Conservation (phyloP, 2,888 invertebrate species). For the Strigamia transsilvanica region DNA sequence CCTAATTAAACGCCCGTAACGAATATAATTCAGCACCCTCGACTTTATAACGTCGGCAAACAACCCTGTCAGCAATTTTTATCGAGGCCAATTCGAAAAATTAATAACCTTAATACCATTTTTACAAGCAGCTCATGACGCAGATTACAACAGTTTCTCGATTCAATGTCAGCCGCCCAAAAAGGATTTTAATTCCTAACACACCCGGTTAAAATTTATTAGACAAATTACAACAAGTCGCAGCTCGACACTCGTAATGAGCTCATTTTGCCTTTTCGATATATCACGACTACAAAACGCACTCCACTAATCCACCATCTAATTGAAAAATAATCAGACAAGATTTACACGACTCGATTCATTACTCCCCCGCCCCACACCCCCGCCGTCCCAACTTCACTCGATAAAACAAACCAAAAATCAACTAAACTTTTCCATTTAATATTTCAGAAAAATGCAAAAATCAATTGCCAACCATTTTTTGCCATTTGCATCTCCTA, state of each 20-base stretch:
- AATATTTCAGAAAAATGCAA: too few species aligned
- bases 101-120: slow-evolving; percentile 20
- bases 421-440: too few species aligned
- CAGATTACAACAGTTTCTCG: slow-evolving; percentile 3
- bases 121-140: slow-evolving; percentile 20
- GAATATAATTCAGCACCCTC: slow-evolving; percentile 6
- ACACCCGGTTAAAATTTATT: slow-evolving; percentile 7
- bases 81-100: background rate
- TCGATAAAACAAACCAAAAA: background rate
- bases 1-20: slow-evolving; percentile 9
- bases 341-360: slow-evolving; percentile 9
- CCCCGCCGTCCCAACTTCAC: background rate
- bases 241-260: slow-evolving; percentile 14
- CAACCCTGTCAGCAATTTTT: slow-evolving; percentile 9
- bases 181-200: slow-evolving; percentile 14
- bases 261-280: slow-evolving; percentile 20
- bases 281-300: slow-evolving; percentile 15
- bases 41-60: background rate
- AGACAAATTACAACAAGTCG: slow-evolving; percentile 14
- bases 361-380: background rate
- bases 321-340: slow-evolving; percentile 20
- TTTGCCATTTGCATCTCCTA: background rate
- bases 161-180: slow-evolving; percentile 14
- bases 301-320: slow-evolving; percentile 4
- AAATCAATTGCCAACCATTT: background rate